Evolutionary conservation across 1,140 invertebrate genomes (phyloP).

Genomic region (Lucilia sericata): DNA sequence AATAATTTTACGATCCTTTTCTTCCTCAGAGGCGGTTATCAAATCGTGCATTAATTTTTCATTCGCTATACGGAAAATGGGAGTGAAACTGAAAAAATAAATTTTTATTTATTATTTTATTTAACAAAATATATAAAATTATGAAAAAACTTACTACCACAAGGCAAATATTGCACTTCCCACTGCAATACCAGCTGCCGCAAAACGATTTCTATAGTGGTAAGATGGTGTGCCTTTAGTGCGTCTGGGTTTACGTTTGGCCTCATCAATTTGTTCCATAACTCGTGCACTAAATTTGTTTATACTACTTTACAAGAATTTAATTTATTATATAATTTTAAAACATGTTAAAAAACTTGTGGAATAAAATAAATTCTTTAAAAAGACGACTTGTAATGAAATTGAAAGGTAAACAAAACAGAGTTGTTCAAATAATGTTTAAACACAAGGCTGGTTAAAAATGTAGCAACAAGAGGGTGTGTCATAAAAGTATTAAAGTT

Average conservation of each 20-base stretch:
- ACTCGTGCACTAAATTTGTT: slow-evolving; percentile 44
- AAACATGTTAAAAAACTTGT: slow-evolving; percentile 29
- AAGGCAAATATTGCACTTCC: slow-evolving; percentile 55
- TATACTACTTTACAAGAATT: neutral
- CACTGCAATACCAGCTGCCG: slow-evolving; percentile 54
- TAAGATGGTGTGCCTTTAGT: slow-evolving; percentile 63
- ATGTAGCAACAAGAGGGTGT: neutral
- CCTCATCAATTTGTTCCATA: slow-evolving; percentile 61
- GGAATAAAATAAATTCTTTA: neutral
- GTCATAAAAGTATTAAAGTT: neutral
- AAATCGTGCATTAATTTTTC: slow-evolving; percentile 52
- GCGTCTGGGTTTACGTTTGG: slow-evolving; percentile 63
- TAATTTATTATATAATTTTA: slow-evolving; percentile 42
- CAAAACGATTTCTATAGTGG: slow-evolving; percentile 61
- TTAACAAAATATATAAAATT: neutral
- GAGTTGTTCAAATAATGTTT: neutral
- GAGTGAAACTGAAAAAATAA: slow-evolving; percentile 52
- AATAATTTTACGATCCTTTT: slow-evolving; percentile 55
- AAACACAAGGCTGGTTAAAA: neutral
- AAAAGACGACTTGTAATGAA: neutral
- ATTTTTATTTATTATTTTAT: neutral
- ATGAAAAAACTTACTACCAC: slow-evolving; percentile 53
- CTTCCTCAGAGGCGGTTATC: slow-evolving; percentile 50
- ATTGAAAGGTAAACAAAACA: neutral
- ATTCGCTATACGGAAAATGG: slow-evolving; percentile 55